Percentiles rank a stretch among this genome's conserved stretches.
phyloP scores from a whole-genome alignment of 2,888 invertebrate genomes.

The Eupithecia abbreviata region DNA sequence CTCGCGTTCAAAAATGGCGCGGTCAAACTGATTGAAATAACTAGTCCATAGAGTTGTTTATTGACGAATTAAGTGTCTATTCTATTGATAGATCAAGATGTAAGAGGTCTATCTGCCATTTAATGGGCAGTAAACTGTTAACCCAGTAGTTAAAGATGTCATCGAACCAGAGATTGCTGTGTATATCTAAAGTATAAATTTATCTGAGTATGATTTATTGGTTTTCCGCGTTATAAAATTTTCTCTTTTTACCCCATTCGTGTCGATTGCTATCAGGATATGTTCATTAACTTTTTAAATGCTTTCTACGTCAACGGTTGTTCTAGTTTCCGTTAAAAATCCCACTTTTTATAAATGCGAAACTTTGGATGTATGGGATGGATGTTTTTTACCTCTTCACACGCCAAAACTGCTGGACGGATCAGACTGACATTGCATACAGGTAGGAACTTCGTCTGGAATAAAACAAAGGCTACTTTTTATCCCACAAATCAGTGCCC shows the following conservation, averaged over 20 bases:
- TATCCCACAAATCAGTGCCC: no score
- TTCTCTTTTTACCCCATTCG: slow-evolving; percentile 24
- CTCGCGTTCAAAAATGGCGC: slow-evolving; percentile 64
- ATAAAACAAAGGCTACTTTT: no score
- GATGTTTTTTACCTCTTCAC: no score
- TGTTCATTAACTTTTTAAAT: slow-evolving; percentile 38
- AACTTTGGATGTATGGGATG: no score
- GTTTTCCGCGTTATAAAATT: slow-evolving; percentile 19
- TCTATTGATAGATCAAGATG: slow-evolving; percentile 41
- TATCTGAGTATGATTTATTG: slow-evolving; percentile 28
- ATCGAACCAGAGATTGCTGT: slow-evolving; percentile 29
- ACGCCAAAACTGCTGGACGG: no score
- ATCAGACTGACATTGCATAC: no score
- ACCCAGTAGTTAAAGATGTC: slow-evolving; percentile 36
- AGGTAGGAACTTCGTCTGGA: no score
- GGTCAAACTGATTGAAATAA: slow-evolving; percentile 45
- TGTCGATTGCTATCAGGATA: slow-evolving; percentile 34
- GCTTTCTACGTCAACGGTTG: slow-evolving; percentile 34
- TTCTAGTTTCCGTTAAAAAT: slow-evolving; percentile 14
- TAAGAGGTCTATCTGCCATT: slow-evolving; percentile 37
- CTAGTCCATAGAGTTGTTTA: slow-evolving; percentile 30
- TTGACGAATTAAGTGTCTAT: slow-evolving; percentile 36
- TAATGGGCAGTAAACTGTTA: slow-evolving; percentile 35
- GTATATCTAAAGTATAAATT: slow-evolving; percentile 23
- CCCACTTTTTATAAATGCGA: no score